Evolutionary conservation across 2,888 invertebrate genomes (phyloP), one percentile per base, ranked within the genome.

Genomic region (Rhagium mordax): DNA sequence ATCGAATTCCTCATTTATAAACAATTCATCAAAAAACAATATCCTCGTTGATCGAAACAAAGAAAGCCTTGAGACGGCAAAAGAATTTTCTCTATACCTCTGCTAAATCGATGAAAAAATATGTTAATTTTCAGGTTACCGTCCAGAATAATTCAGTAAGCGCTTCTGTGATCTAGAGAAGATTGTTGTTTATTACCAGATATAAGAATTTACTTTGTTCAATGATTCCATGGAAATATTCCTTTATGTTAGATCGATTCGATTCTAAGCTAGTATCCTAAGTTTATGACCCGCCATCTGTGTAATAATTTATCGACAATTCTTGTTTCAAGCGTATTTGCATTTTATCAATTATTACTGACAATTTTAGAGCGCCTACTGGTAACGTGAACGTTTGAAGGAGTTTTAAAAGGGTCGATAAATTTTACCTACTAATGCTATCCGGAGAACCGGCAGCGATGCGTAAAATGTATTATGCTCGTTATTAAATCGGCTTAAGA

Each of bases 41-140:
- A 67, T 62, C 70, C 69, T 70, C 71, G 74, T 51, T 66, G 71
- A 67, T 71, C 64, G 62, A 77, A 81, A 82, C 82, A 83, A 83
- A 83, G 80, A 62, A 68, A 81, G 79, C 83, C 82, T 83, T 83
- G 83, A 83, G 82, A 81, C 81, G 55, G 73, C 74, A 66, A 55
- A 81, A 77, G 76, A 79, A 78, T 81, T 82, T 82, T 81, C 79
- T 74, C 78, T 71, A 79, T 82, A 81, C 80, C 78, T 81, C 76
- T 61, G 78, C 77, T 79, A 79, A 81, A 79, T 79, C 77, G 72
- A 70, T 73, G 72, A 80, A 81, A 81, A 83, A 82, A 82, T 84
- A 84, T 84, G 84, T 80, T 84, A 84, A 84, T 83, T 75, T 72
- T 61, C 67, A 65, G 71, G 76, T 81, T 81, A 79, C 79, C 78